A percentile compares a stretch with the other conserved stretches of the same genome.
These are phyloP conservation scores for Ameiurus melas DNA, from an alignment of 2,113 vertebrate species.

Conservation along the genomic window DNA sequence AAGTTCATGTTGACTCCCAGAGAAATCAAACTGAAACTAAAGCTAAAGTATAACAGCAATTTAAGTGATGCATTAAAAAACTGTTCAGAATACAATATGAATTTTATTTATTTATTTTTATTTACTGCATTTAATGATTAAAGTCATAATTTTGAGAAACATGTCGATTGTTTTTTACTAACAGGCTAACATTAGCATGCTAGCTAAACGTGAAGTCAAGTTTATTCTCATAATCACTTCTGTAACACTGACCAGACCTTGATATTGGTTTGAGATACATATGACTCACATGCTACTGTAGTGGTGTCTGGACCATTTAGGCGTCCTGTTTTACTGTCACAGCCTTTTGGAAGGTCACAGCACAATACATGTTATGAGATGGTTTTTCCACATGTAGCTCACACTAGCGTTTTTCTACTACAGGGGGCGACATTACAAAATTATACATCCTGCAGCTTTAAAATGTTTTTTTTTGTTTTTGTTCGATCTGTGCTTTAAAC, in stretches of 20 bases:
- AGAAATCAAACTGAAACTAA: not conserved
- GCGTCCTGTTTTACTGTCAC: not conserved
- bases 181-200: not conserved
- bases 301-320: not conserved
- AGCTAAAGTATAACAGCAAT: not conserved
- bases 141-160: not conserved
- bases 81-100: not conserved
- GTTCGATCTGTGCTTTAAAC: not conserved
- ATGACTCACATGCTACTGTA: not conserved
- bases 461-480: not conserved
- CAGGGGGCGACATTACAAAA: slow-evolving; percentile 4
- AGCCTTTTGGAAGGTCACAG: not conserved
- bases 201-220: not conserved
- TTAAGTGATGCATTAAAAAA: not conserved
- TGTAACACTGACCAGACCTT: not conserved
- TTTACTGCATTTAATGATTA: not conserved
- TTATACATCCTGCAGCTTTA: not conserved
- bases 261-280: not conserved
- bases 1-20: not conserved
- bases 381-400: not conserved
- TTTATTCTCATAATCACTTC: not conserved
- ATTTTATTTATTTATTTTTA: not conserved
- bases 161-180: not conserved
- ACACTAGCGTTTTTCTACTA: not conserved
- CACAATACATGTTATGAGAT: not conserved